A percentile compares a stretch with the other conserved stretches of the same genome.
These are phyloP conservation scores for Syngnathus typhle DNA, from an alignment of 2,113 vertebrate species.

Conservation along the genomic window DNA sequence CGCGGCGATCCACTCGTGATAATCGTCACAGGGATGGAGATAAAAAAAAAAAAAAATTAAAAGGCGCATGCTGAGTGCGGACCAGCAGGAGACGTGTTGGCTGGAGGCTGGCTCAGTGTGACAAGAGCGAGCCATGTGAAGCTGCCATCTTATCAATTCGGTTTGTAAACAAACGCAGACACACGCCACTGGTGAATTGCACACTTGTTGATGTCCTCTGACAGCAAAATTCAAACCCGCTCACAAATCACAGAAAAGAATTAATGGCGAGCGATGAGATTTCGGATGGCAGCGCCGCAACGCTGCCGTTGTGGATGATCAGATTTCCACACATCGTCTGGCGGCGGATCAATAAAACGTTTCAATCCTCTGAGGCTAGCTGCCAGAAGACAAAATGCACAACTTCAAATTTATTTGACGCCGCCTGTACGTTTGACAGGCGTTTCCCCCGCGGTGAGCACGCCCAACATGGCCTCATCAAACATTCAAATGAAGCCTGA, in stretches of 20 bases:
- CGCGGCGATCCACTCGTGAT: neutral
- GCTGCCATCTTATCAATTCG: constrained; percentile 18
- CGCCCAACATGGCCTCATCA: neutral
- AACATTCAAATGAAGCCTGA: constrained; percentile 5
- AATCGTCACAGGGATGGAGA: neutral
- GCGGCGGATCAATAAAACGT: constrained; percentile 1
- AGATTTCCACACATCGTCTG: constrained; percentile 6
- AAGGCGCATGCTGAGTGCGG: constrained; percentile 13
- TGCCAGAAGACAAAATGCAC: constrained; percentile 3
- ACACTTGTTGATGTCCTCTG: constrained; percentile 3
- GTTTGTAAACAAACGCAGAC: constrained; percentile 2
- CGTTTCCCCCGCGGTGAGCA: neutral
- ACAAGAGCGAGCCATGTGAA: constrained; percentile 42
- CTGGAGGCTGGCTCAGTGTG: constrained; percentile 47
- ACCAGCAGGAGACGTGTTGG: constrained; percentile 46
- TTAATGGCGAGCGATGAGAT: neutral
- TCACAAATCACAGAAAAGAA: constrained; percentile 30
- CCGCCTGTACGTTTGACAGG: neutral
- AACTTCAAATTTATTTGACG: constrained; percentile 5
- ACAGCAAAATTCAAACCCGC: constrained; percentile 22
- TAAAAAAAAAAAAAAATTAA: neutral
- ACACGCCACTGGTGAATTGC: neutral
- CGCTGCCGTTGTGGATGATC: neutral
- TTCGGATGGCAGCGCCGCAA: neutral
- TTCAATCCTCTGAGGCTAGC: constrained; percentile 1